Evolutionary conservation across 1,140 invertebrate species (phyloP).

Genomic region (Aphelenchoides avenae): DNA sequence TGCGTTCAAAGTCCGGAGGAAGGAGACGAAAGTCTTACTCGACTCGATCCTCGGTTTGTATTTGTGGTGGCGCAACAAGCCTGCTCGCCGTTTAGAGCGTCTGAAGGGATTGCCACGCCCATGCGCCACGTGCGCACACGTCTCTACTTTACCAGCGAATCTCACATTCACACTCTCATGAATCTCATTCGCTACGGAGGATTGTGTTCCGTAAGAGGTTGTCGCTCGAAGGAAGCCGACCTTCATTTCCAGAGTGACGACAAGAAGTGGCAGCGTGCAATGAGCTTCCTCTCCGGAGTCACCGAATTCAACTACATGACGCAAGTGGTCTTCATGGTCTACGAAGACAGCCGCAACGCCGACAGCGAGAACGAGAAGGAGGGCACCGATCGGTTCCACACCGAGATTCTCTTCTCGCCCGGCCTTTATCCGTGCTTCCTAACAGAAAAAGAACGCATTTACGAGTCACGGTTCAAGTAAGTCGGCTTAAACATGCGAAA

Average conservation of each 20-base stretch:
- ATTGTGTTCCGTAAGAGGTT: constrained; percentile 62
- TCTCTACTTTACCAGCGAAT: constrained; percentile 95
- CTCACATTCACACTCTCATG: constrained; percentile 94
- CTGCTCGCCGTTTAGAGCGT: constrained; percentile 60
- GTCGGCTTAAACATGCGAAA: background rate
- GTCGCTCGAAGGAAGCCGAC: constrained; percentile 1
- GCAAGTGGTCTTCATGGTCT: constrained; percentile 65
- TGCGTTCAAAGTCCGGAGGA: constrained; percentile 63
- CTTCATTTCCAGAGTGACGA: constrained; percentile 67
- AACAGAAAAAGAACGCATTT: constrained; percentile 58
- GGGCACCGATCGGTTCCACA: constrained; percentile 52
- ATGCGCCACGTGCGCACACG: constrained; percentile 91
- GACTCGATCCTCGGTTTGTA: constrained; percentile 74
- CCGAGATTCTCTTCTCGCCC: constrained; percentile 57
- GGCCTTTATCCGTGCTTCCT: constrained; percentile 57
- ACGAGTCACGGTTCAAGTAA: constrained; percentile 50
- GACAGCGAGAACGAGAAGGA: constrained; percentile 25
- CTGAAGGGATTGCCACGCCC: constrained; percentile 93
- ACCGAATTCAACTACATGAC: constrained; percentile 99
- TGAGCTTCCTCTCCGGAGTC: constrained; percentile 95
- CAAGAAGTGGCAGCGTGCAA: constrained; percentile 94
- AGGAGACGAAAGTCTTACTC: constrained; percentile 76
- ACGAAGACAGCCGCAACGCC: constrained; percentile 50
- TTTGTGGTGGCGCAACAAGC: constrained; percentile 60
- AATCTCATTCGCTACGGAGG: constrained; percentile 91